These are phyloP conservation scores for Gila orcuttii DNA, from an alignment of 2,113 vertebrate species.

Conservation along the genomic window DNA sequence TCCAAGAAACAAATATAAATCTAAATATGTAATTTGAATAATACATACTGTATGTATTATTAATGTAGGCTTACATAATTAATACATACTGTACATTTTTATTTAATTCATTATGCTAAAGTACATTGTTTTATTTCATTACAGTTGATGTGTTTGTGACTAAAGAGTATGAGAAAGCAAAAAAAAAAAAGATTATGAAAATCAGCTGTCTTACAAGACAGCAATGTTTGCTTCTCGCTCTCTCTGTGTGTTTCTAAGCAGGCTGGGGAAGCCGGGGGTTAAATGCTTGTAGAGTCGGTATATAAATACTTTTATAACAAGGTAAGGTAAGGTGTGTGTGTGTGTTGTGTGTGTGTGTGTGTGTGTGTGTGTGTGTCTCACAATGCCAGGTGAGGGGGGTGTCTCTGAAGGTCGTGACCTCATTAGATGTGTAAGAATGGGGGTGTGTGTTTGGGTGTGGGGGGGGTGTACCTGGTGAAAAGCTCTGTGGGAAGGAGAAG, in stretches of 20 bases:
- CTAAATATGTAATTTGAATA: not conserved
- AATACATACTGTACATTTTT: too few relatives aligned
- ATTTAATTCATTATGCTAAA: not conserved
- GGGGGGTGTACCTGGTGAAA: slow-evolving; percentile 82
- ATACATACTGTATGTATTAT: too few relatives aligned
- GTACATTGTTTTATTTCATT: not conserved
- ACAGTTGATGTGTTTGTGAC: not conserved
- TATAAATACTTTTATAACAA: slow-evolving; percentile 76
- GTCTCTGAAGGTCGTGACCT: slow-evolving; percentile 79
- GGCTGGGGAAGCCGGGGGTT: slow-evolving; percentile 89
- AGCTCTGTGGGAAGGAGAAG: slow-evolving; percentile 52
- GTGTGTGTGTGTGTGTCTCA: slow-evolving; percentile 71
- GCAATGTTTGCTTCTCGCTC: not conserved
- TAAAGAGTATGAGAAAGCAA: not conserved
- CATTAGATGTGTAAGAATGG: slow-evolving; percentile 83
- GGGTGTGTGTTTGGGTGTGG: slow-evolving; percentile 66
- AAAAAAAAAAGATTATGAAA: not conserved
- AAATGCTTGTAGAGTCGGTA: slow-evolving; percentile 87
- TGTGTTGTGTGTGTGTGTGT: slow-evolving; percentile 69
- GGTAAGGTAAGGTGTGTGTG: slow-evolving; percentile 66
- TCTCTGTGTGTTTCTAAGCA: slow-evolving; percentile 76
- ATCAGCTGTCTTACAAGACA: not conserved
- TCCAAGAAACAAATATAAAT: too few relatives aligned
- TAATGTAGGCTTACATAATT: too few relatives aligned
- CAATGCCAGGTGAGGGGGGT: slow-evolving; percentile 92